Conservation (phyloP, 2,113 vertebrate species). For the Ctenodactylus gundi region DNA sequence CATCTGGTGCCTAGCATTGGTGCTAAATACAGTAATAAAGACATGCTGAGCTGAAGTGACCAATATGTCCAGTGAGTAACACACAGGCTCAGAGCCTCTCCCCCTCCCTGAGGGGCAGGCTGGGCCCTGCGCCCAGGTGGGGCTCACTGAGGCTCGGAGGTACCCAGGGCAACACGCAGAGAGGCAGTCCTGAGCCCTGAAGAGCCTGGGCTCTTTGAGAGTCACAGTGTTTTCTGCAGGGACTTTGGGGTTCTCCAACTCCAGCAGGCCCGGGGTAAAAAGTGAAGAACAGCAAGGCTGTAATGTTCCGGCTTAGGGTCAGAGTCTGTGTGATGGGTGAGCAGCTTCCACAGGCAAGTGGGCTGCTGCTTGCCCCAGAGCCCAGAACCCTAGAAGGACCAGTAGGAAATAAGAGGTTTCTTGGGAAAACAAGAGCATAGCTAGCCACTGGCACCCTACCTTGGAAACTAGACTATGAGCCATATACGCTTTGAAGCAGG, state of each 20-base stretch:
- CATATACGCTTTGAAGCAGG: no score
- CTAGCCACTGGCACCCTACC: background rate
- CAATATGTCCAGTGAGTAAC: background rate
- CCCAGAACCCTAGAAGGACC: background rate
- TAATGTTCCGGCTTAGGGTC: background rate
- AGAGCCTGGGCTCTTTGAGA: background rate
- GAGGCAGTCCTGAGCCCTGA: background rate
- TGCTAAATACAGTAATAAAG: constrained; percentile 24
- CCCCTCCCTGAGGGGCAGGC: background rate
- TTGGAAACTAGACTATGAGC: background rate
- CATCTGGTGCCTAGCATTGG: background rate
- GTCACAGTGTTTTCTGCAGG: background rate
- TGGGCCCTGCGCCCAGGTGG: background rate
- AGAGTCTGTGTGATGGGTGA: background rate
- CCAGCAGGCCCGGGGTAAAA: background rate
- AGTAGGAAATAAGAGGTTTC: background rate
- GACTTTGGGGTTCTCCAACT: background rate
- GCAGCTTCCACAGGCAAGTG: background rate
- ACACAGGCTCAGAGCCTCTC: background rate
- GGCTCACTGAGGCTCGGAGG: background rate
- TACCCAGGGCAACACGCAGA: background rate
- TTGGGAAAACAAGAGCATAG: background rate
- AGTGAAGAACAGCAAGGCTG: background rate
- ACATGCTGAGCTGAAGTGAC: background rate
- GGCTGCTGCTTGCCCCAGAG: background rate